Evolutionary conservation across 2,888 invertebrate species (phyloP), one percentile per base, ranked within the genome.

Genomic region (Brenthis ino): DNA sequence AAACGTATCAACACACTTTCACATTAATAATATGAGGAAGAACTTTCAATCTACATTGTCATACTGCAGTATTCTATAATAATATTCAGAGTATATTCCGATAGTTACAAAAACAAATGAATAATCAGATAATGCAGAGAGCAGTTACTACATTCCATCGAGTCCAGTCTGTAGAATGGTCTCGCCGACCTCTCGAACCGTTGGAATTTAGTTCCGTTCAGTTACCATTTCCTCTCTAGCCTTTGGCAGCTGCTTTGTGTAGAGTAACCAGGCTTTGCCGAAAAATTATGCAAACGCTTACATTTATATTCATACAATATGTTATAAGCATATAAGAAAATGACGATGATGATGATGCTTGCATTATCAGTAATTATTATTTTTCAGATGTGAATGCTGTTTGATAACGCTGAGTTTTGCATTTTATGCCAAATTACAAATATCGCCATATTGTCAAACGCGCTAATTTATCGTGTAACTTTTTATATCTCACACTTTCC

Each of bases 161-260:
- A 83, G 89, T 88, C 87, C 86, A 79, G 85, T 80, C 70, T 77
- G 73, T 64, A 58, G 70, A 70, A 71, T 71, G 72, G 69, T 69
- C 72, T 69, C 79, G 28, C 50, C 60, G 80, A 77, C 80, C 80
- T 75, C 77, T 77, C 81, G 81, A 80, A 84, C 75, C 87, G 79
- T 84, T 79, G 90, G 90, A 91, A 92, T 92, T 91, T 86, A 90
- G 89, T 90, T 89, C 89, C 85, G 91, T 91, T 91, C 90, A 91
- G 88, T 91, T 89, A 87, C 84, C 85, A 86, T 86, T 90, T 88
- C 89, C 87, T 86, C 87, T 85, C 80, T 87, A 86, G 89, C 89
- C 89, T 91, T 91, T 91, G 88, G 85, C 88, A 87, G 89, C 86
- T 89, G 88, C 80, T 85, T 80, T 81, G 75, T 66, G 75, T 83